phyloP scores from a whole-genome alignment of 2,797 vertebrate species.

The Thripadectes ignobilis region DNA sequence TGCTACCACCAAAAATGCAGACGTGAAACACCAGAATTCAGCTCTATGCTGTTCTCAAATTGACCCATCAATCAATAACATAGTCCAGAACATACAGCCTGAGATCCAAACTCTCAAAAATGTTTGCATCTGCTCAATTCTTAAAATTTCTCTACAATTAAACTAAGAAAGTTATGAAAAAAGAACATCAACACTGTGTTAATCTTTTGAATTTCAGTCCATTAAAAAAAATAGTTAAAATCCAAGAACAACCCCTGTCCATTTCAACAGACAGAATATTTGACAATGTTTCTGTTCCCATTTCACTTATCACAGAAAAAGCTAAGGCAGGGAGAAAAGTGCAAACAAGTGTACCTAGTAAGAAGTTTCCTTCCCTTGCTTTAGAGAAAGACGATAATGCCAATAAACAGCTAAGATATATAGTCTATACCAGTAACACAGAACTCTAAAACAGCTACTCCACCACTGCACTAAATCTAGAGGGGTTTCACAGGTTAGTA shows the following conservation, averaged over 20 bases:
- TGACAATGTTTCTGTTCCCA: not conserved
- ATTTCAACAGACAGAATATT: not conserved
- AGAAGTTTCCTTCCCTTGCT: not conserved
- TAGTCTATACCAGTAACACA: not conserved
- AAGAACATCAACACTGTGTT: not conserved
- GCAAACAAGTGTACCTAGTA: not conserved
- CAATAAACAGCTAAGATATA: not conserved
- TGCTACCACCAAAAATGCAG: not conserved
- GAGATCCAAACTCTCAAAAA: not conserved
- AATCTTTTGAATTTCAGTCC: not conserved
- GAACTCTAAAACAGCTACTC: not conserved
- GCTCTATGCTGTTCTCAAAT: not conserved
- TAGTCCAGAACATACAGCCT: not conserved
- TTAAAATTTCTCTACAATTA: not conserved
- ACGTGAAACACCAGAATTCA: not conserved
- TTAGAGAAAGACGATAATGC: not conserved
- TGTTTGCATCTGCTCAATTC: not conserved
- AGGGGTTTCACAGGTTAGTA: not conserved
- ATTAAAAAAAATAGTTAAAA: not conserved
- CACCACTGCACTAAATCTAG: not conserved
- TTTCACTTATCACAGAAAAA: not conserved
- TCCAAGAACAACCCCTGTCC: not conserved
- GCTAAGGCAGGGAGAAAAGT: not conserved
- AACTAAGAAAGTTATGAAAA: not conserved
- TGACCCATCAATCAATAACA: not conserved